Evolutionary conservation across 2,113 vertebrate species (phyloP), one percentile per base, ranked within the genome.

Genomic region (Talpa occidentalis): DNA sequence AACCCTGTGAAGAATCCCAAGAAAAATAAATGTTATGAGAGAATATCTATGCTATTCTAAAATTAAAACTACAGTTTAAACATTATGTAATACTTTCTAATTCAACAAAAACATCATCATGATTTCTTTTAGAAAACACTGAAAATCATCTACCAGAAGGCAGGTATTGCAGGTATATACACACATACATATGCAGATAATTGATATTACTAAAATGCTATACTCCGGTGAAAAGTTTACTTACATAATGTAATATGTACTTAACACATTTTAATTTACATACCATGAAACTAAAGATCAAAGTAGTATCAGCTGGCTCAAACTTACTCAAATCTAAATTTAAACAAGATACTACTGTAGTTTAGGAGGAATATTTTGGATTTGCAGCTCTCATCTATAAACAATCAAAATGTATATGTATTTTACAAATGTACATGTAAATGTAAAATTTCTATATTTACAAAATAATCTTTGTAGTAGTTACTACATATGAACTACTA

Each of bases 1-100:
- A 73, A 66, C 0, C 0, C 4, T 56, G 82, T 79, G 21, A 47
- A 52, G 37, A 37, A 60, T 90, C 49, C 37, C 86, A 89, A 94
- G 62, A 95, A 60, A 90, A 95, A 74, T 79, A 72, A 97, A 37
- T 54, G 17, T 30, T 21, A 54, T 54, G 84, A 69, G 93, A 30
- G 85, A 62, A 90, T 67, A 4, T 86, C 49, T 88, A 93, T 94
- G 67, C 83, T 35, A 94, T 22, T 93, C 26, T 89, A 72, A 80
- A 95, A 1, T 44, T 6, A 40, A 40, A 37, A 83, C 2, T 86
- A 2, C 24, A 88, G 72, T 85, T 92, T 15, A 40, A 85, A 88
- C 85, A 67, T 49, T 54, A 32, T 60, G 7, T 35, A 86, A 62
- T 89, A 21, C 12, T 73, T 95, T 82, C 54, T 73, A 93, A 69